A percentile compares a stretch with the other conserved stretches of the same genome.
These are phyloP conservation scores for Xyliphius kryptos DNA, from an alignment of 2,113 vertebrate genomes.

Conservation along the genomic window DNA sequence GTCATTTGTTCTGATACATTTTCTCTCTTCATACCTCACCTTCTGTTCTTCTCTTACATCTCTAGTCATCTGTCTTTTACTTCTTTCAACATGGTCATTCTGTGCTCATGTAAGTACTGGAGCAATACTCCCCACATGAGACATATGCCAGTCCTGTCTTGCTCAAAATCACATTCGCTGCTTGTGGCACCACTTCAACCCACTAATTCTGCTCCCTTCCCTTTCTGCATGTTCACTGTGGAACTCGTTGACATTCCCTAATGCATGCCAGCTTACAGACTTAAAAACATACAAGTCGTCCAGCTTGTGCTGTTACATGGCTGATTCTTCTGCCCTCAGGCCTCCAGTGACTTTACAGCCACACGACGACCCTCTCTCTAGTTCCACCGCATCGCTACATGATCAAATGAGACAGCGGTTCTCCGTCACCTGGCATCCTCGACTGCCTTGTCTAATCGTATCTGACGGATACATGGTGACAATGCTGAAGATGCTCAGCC, in stretches of 20 bases:
- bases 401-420: conserved; percentile 83
- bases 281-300: background rate
- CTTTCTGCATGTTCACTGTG: conserved; percentile 10
- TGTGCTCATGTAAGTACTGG: conserved; percentile 55
- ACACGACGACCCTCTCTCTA: conserved; percentile 64
- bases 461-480: conserved; percentile 94
- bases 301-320: background rate
- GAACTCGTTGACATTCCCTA: background rate
- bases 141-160: background rate
- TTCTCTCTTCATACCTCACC: conserved; percentile 46
- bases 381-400: conserved; percentile 73
- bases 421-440: conserved; percentile 82
- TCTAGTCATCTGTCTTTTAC: conserved; percentile 61
- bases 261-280: background rate
- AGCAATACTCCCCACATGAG: conserved; percentile 10
- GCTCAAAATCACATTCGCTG: background rate
- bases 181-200: conserved; percentile 3
- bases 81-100: conserved; percentile 53
- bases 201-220: background rate
- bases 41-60: conserved; percentile 51
- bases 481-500: conserved; percentile 65
- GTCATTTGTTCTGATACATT: conserved; percentile 30
- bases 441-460: conserved; percentile 76
- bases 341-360: conserved; percentile 55
- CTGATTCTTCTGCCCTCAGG: conserved; percentile 49